Percentiles rank a stretch among this genome's conserved stretches.
These are phyloP conservation scores for Cinclus mexicanus DNA, from an alignment of 2,113 vertebrate species.

Conservation along the genomic window DNA sequence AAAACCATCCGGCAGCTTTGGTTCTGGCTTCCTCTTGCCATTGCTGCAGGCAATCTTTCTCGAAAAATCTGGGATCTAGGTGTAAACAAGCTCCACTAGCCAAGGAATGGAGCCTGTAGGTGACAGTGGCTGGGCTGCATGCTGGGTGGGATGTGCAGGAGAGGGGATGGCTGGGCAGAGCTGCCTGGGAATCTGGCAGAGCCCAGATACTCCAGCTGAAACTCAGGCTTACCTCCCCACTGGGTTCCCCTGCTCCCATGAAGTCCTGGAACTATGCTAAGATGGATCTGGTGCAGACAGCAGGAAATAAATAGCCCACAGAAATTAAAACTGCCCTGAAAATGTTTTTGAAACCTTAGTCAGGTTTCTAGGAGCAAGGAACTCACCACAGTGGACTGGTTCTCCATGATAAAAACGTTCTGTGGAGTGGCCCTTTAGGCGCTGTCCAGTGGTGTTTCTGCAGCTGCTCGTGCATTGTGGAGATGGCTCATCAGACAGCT, in stretches of 20 bases:
- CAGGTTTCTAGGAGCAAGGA: neutral
- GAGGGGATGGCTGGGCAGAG: neutral
- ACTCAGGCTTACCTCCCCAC: neutral
- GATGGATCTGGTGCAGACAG: neutral
- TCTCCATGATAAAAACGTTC: rapidly evolving
- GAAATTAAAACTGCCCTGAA: neutral
- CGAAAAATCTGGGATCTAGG: neutral
- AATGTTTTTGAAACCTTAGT: neutral
- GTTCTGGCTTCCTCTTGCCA: neutral
- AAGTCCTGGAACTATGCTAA: neutral
- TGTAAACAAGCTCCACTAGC: neutral
- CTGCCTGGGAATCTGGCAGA: neutral
- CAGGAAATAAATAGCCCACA: neutral
- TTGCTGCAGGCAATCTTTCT: neutral
- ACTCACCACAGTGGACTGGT: neutral
- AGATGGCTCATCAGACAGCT: neutral
- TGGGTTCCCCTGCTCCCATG: neutral
- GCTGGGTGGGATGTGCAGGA: neutral
- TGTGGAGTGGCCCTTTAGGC: no score
- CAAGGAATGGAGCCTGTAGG: neutral
- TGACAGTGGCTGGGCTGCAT: neutral
- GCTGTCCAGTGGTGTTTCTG: neutral
- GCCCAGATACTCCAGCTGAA: neutral
- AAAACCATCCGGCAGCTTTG: neutral
- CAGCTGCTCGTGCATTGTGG: neutral